phyloP scores from a whole-genome alignment of 2,888 invertebrate species.

The Nipponacmea schrenckii region DNA sequence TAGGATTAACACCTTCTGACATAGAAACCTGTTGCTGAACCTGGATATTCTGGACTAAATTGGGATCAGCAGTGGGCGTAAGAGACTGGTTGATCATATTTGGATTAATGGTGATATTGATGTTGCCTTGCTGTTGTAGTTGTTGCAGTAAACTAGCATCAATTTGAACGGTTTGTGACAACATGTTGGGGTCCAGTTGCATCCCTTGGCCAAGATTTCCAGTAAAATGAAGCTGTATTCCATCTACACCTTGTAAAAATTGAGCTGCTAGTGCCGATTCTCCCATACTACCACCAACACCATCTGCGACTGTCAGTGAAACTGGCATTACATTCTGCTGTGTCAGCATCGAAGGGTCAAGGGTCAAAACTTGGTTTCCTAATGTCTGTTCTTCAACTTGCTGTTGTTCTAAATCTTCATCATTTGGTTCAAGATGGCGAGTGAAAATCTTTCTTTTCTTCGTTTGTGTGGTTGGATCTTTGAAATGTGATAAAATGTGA shows the following conservation, averaged over 20 bases:
- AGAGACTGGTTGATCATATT: conserved; percentile 34
- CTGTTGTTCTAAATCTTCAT: not conserved
- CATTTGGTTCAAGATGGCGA: conserved; percentile 25
- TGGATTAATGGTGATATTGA: conserved; percentile 65
- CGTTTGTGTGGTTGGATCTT: conserved; percentile 41
- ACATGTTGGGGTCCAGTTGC: conserved; percentile 66
- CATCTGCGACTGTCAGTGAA: conserved; percentile 49
- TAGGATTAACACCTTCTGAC: conserved; percentile 51
- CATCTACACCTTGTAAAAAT: conserved; percentile 60
- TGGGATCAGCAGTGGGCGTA: conserved; percentile 37
- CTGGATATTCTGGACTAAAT: conserved; percentile 51
- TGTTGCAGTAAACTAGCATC: conserved; percentile 70
- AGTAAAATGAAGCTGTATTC: conserved; percentile 66
- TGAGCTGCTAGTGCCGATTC: conserved; percentile 51
- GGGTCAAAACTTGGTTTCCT: conserved; percentile 41
- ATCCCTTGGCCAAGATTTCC: conserved; percentile 64
- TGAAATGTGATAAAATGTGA: conserved; percentile 73
- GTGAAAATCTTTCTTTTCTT: conserved; percentile 32
- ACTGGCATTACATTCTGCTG: conserved; percentile 53
- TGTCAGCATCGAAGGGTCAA: conserved; percentile 52
- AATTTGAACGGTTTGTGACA: conserved; percentile 69
- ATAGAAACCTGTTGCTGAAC: conserved; percentile 44
- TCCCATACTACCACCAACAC: conserved; percentile 34
- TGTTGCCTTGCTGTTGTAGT: conserved; percentile 65
- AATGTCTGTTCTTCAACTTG: conserved; percentile 22